Percentiles rank a stretch among this genome's conserved stretches.
These are phyloP conservation scores for Suncus etruscus DNA, from an alignment of 2,113 vertebrate species.

Conservation along the genomic window DNA sequence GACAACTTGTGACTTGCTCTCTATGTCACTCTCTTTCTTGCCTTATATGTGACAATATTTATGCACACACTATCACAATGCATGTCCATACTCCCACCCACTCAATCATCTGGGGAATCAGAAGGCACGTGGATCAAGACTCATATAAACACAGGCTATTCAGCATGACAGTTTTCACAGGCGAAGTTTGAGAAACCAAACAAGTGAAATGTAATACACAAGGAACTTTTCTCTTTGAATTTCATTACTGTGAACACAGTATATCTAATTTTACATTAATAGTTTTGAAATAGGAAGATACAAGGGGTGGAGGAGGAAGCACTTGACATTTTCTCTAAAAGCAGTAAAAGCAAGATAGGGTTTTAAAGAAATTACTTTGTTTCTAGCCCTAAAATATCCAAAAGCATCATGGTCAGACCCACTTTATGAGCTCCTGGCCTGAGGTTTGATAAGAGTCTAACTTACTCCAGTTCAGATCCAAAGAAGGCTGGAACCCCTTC, in stretches of 20 bases:
- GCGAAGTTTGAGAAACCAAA: slow-evolving; percentile 49
- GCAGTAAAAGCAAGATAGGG: no score
- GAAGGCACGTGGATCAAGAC: slow-evolving; percentile 54
- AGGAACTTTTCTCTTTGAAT: slow-evolving; percentile 43
- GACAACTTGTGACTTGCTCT: slow-evolving; percentile 76
- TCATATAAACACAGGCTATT: slow-evolving; percentile 60
- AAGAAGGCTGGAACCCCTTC: no score
- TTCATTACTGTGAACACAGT: slow-evolving; percentile 37
- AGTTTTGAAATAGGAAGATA: slow-evolving; percentile 4
- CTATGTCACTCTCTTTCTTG: slow-evolving; percentile 60
- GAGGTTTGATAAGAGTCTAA: no score
- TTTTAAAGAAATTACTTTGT: no score
- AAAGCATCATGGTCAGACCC: no score
- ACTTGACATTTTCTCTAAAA: no score
- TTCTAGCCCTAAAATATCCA: no score
- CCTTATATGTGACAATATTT: slow-evolving; percentile 77
- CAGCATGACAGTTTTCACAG: neutral
- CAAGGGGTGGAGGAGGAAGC: no score
- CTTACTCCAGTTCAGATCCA: no score
- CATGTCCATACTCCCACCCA: slow-evolving; percentile 64
- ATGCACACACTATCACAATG: slow-evolving; percentile 72
- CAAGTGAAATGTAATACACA: neutral
- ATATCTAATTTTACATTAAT: slow-evolving; percentile 47
- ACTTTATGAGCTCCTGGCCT: no score
- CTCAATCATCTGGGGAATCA: slow-evolving; percentile 68